A percentile compares a stretch with the other conserved stretches of the same genome.
Conservation (phyloP, 2,888 invertebrate genomes). For the Pristionchus maxplancki region DNA sequence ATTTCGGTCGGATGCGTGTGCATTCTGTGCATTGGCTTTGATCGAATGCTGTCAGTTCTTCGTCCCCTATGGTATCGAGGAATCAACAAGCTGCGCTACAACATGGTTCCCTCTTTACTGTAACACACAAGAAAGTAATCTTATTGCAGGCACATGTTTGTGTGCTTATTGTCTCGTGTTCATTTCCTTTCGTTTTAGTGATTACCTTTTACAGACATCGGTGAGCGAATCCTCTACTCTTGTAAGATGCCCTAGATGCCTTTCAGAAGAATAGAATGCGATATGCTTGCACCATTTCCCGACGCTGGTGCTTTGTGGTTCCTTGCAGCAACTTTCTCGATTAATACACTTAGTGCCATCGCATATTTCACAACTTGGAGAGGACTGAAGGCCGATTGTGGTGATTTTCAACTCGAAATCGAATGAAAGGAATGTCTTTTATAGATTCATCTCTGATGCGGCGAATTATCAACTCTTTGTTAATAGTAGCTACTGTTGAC, state of each 20-base stretch:
- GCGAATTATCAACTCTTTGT: not conserved
- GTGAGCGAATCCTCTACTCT: too few species aligned
- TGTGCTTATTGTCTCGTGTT: not conserved
- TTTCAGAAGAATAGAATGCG: not conserved
- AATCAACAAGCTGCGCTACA: not conserved
- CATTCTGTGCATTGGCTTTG: not conserved
- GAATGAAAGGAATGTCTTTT: too few species aligned
- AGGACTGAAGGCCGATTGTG: not conserved
- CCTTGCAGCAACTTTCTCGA: not conserved
- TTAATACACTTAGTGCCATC: not conserved
- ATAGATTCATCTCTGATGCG: not conserved
- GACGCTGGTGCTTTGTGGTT: not conserved
- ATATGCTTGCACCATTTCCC: not conserved
- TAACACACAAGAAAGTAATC: too few species aligned
- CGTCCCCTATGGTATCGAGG: not conserved
- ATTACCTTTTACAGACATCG: too few species aligned
- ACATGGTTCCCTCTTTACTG: too few species aligned
- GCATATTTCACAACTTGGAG: not conserved
- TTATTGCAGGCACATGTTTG: not conserved
- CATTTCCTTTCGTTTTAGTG: too few species aligned
- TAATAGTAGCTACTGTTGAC: not conserved
- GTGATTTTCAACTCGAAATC: not conserved
- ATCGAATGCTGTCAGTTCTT: not conserved
- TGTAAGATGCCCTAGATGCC: too few species aligned
- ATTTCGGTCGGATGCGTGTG: not conserved